Evolutionary conservation across 2,888 invertebrate genomes (phyloP).

Genomic region (Drosophila diplacantha): DNA sequence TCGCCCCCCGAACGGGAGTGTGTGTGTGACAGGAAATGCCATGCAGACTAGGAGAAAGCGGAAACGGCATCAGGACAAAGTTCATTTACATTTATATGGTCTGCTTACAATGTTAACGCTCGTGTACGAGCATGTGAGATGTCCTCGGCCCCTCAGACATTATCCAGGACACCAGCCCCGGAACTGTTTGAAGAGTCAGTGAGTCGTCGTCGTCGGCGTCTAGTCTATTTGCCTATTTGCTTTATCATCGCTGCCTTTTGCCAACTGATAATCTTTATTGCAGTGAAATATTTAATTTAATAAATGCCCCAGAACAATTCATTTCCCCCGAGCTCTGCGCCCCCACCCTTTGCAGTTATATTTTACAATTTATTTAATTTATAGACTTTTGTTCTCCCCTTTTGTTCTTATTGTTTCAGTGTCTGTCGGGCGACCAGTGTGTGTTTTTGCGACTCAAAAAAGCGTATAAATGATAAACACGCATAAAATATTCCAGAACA

Average conservation of each 20-base stretch:
- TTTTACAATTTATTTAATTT: slow-evolving; percentile 73
- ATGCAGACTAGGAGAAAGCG: slow-evolving; percentile 68
- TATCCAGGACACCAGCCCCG: slow-evolving; percentile 8
- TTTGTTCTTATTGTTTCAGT: slow-evolving; percentile 16
- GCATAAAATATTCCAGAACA: slow-evolving; percentile 66
- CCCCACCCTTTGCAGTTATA: slow-evolving; percentile 42
- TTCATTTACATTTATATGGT: slow-evolving; percentile 73
- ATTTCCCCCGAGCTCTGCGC: not conserved
- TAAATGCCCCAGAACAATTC: slow-evolving; percentile 40
- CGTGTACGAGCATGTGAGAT: slow-evolving; percentile 54
- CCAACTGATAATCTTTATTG: slow-evolving; percentile 72
- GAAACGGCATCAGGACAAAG: slow-evolving; percentile 70
- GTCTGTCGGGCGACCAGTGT: slow-evolving; percentile 3
- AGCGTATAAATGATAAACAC: slow-evolving; percentile 70
- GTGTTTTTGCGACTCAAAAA: slow-evolving; percentile 46
- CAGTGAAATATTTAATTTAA: slow-evolving; percentile 71
- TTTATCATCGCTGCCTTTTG: slow-evolving; percentile 63
- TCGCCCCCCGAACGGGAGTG: not conserved
- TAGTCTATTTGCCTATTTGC: slow-evolving; percentile 48
- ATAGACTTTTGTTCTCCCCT: slow-evolving; percentile 42
- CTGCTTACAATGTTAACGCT: slow-evolving; percentile 73
- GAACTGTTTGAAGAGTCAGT: slow-evolving; percentile 56
- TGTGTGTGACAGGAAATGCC: slow-evolving; percentile 61
- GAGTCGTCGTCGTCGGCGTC: slow-evolving; percentile 58
- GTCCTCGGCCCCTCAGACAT: slow-evolving; percentile 22